Conservation (phyloP, 2,888 invertebrate genomes). For the Eupithecia vulgata region DNA sequence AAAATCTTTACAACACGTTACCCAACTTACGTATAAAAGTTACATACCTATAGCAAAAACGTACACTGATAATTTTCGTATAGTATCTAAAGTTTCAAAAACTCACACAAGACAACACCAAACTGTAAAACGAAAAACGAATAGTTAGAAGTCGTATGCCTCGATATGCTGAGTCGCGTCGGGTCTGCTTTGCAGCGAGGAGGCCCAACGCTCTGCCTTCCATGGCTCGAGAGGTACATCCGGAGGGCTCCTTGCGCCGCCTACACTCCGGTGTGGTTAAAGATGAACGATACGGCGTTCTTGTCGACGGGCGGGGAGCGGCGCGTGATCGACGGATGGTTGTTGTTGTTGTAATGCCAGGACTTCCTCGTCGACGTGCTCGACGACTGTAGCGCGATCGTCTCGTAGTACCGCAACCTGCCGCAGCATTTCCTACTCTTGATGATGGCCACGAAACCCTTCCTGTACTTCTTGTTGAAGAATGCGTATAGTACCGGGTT, state of each 20-base stretch:
- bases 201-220: slow-evolving; percentile 51
- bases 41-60: slow-evolving; percentile 55
- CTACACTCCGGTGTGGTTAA: slow-evolving; percentile 90
- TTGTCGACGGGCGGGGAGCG: slow-evolving; percentile 81
- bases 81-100: slow-evolving; percentile 45
- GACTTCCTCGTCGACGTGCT: slow-evolving; percentile 94
- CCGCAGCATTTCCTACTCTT: slow-evolving; percentile 94
- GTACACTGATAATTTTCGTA: slow-evolving; percentile 53
- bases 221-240: slow-evolving; percentile 55
- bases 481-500: slow-evolving; percentile 97
- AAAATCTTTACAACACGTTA: slow-evolving; percentile 66
- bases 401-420: slow-evolving; percentile 92
- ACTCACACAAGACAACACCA: slow-evolving; percentile 72
- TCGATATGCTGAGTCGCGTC: slow-evolving; percentile 70
- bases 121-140: slow-evolving; percentile 69
- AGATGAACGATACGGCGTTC: slow-evolving; percentile 83
- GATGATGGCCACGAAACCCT: slow-evolving; percentile 94
- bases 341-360: slow-evolving; percentile 91
- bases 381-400: slow-evolving; percentile 93
- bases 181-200: slow-evolving; percentile 43
- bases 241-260: slow-evolving; percentile 45
- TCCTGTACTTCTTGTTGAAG: slow-evolving; percentile 96
- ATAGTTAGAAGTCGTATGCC: slow-evolving; percentile 64
- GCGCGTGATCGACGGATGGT: slow-evolving; percentile 84
- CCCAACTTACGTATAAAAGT: slow-evolving; percentile 73